Evolutionary conservation across 1,140 invertebrate species (phyloP), one percentile per base, ranked within the genome.

Genomic region (Orchesella cincta): DNA sequence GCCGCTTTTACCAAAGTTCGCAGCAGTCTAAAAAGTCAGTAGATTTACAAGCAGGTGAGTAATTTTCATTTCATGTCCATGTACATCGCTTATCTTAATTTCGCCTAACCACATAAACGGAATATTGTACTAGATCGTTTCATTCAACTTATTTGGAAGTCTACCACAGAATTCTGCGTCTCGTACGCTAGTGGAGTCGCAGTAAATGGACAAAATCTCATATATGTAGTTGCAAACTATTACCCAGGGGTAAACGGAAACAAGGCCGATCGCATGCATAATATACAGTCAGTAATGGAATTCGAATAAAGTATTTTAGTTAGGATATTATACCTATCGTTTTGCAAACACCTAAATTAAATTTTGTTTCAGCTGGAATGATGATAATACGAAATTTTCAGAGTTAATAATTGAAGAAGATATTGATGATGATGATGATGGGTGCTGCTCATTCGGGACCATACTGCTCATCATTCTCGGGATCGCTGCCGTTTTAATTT

Each of bases 101-200:
- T 14, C 46, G 12, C 46, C n/a, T 51, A 14, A 51, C 46, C 12
- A 51, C 12, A 51, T n/a, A 51, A 12, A n/a, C n/a, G 46, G n/a
- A n/a, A n/a, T n/a, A n/a, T 31, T 26, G 29, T 12, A 12, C 23
- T 23, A 75, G 75, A 75, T 35, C 72, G 76, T 35, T 73, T 80
- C 18, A 67, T 71, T 1, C 79, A 77, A 67, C 5, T 80, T 0
- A 62, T 80, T 36, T 80, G 79, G 79, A 77, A 77, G 23, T 71
- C 76, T 8, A 77, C 76, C 1, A 31, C 16, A 28, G 39, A 75
- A 51, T 71, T 80, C 23, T 76, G 79, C 26, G 73, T 73, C 5
- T 73, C 76, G 0, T 51, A 23, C 8, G 73, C 79, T 28, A 33
- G 28, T 12, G 8, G 39, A 1, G n/a, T 54, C 14, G 8, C 73